Percentiles rank a stretch among this genome's conserved stretches.
Conservation (phyloP, 1,140 invertebrate genomes). For the Trachelipus rathkii region DNA sequence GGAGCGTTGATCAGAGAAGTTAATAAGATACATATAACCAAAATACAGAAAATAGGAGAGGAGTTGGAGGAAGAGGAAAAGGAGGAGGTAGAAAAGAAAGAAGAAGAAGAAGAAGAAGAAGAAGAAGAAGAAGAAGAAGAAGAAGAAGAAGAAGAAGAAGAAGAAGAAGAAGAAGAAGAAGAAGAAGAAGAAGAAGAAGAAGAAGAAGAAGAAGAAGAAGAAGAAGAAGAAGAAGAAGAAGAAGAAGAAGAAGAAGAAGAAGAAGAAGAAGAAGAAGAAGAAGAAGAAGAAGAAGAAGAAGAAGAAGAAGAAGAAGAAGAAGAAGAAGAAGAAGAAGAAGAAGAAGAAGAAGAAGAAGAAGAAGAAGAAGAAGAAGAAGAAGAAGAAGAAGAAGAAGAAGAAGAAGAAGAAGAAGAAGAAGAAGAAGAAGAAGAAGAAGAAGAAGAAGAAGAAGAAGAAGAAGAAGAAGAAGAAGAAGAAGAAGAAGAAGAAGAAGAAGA, state of each 20-base stretch:
- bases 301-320: neutral
- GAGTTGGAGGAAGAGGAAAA: neutral
- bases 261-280: neutral
- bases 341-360: neutral
- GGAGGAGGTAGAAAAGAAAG: too few species aligned
- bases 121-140: neutral
- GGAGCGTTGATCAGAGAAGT: too few species aligned
- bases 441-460: neutral
- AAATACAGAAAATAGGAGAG: too few species aligned
- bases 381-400: neutral
- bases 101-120: neutral
- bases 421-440: neutral
- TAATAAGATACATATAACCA: too few species aligned
- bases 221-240: neutral
- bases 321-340: neutral
- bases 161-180: neutral
- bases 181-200: neutral
- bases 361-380: neutral
- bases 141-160: neutral
- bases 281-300: neutral
- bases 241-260: too few species aligned
- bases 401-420: neutral
- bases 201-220: neutral
- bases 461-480: neutral
- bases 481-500: neutral